Evolutionary conservation across 2,797 vertebrate species (phyloP), one percentile per base, ranked within the genome.

Genomic region (Acomys russatus): DNA sequence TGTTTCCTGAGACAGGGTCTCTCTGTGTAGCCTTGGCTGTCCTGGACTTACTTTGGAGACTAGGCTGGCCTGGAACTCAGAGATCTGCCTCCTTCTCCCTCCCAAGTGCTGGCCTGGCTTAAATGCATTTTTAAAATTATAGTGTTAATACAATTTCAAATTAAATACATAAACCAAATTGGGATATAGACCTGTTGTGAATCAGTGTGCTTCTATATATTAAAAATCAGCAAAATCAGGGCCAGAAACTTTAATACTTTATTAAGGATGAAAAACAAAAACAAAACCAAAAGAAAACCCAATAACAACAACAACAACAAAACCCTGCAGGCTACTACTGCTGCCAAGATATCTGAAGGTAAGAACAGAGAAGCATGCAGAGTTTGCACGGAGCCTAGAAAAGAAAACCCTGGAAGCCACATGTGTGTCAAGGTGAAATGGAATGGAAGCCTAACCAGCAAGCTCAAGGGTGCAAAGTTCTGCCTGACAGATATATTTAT

Each of bases 221-320:
- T 87, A 94, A 96, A 44, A 88, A 88, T 64, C 33, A 56, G 73
- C 14, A 87, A 79, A 77, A 63, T 61, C 9, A 44, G n/a, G 51
- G 17, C 18, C 77, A 94, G 35, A 23, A 90, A 90, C 25, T 80
- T 94, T 88, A 87, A 96, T 59, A 90, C 8, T 93, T 88, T 74
- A 83, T 18, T 74, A 25, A 91, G 25, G 49, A 63, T 76, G 70
- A 90, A 90, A 70, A 15, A 93, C 94, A 88, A 94, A 85, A 49
- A 33, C 3, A 44, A 66, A 18, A 64, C 8, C 44, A 30, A 66
- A 38, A 63, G 23, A 44, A 66, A 59, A 56, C 12, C 12, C 14
- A 56, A 56, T 1, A 56, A 14, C 10, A 56, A 56, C 10, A 59
- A 59, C 12, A 59, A 18, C 4, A 59, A 18, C 56, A 9, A 23